Percentiles rank a stretch among this genome's conserved stretches.
Evolutionary conservation across 30 jellyfish, hydroid and myxozoan species (phyloP).

Genomic region (Aurelia aurita complex sp. Pacific): DNA sequence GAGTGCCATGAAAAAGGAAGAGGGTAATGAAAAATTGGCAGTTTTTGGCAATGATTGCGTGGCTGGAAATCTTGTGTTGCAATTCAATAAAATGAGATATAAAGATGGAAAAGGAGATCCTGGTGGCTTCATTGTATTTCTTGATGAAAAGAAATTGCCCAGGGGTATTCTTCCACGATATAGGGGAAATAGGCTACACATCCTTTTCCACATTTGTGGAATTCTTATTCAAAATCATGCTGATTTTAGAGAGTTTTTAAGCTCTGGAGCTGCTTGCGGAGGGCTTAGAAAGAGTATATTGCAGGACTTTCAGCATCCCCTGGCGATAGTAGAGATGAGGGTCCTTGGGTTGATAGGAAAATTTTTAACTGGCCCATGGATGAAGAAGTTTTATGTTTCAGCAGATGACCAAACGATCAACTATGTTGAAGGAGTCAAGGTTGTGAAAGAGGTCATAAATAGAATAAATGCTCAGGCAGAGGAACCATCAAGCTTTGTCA

Average conservation of each 20-base stretch:
- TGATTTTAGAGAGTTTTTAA: not conserved
- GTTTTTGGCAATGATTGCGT: not conserved
- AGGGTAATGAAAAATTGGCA: not conserved
- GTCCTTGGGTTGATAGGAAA: constrained; percentile 40
- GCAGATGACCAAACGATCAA: constrained; percentile 22
- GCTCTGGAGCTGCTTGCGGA: constrained; percentile 19
- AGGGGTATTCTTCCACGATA: not conserved
- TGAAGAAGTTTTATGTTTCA: constrained; percentile 24
- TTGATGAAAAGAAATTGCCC: constrained; percentile 6
- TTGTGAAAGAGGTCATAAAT: not conserved
- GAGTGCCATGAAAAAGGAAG: not conserved
- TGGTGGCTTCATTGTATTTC: constrained; percentile 20
- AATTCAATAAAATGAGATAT: constrained; percentile 12
- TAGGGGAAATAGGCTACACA: too few relatives aligned
- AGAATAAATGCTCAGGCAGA: not conserved
- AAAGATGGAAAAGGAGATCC: constrained; percentile 49
- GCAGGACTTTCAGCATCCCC: not conserved
- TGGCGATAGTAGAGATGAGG: constrained; percentile 16
- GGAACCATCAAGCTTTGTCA: not conserved
- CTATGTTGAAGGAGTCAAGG: not conserved
- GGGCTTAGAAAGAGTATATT: constrained; percentile 22
- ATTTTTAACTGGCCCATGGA: constrained; percentile 54
- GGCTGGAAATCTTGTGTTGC: constrained; percentile 15
- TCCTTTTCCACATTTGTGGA: not conserved
- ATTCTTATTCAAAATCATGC: not conserved